phyloP scores from a whole-genome alignment of 2,888 invertebrate species.

The Heliconius ismenius region DNA sequence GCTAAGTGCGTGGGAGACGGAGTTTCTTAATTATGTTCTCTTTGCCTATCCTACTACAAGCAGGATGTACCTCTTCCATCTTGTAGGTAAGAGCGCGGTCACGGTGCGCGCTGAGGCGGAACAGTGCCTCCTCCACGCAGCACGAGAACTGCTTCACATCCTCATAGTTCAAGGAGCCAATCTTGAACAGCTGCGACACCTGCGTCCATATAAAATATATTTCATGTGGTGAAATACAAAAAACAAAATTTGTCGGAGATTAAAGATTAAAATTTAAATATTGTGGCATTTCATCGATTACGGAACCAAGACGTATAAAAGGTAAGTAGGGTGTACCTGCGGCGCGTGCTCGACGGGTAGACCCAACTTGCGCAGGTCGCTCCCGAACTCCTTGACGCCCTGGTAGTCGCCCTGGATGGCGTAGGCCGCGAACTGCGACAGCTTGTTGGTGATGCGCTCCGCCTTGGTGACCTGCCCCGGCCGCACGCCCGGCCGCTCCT shows the following conservation, averaged over 20 bases:
- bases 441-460: slow-evolving; percentile 93
- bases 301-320: neutral
- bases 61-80: slow-evolving; percentile 88
- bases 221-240: neutral
- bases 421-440: slow-evolving; percentile 96
- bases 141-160: slow-evolving; percentile 95
- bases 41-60: too few relatives aligned
- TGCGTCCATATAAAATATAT: slow-evolving; percentile 54
- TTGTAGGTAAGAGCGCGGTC: slow-evolving; percentile 95
- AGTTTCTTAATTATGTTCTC: too few relatives aligned
- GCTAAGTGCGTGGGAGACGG: too few relatives aligned
- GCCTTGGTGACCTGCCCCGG: slow-evolving; percentile 97
- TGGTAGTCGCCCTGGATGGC: slow-evolving; percentile 96
- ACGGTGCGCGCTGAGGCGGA: slow-evolving; percentile 90
- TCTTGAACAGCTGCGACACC: slow-evolving; percentile 96
- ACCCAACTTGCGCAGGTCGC: slow-evolving; percentile 95
- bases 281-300: too few relatives aligned
- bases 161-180: slow-evolving; percentile 94
- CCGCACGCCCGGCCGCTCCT: slow-evolving; percentile 96
- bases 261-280: too few relatives aligned
- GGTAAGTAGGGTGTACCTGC: slow-evolving; percentile 79
- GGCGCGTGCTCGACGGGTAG: slow-evolving; percentile 98
- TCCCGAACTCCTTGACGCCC: slow-evolving; percentile 95
- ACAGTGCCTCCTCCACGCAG: slow-evolving; percentile 95
- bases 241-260: neutral